Evolutionary conservation across 2,113 vertebrate species (phyloP).

Genomic region (Mobula hypostoma): DNA sequence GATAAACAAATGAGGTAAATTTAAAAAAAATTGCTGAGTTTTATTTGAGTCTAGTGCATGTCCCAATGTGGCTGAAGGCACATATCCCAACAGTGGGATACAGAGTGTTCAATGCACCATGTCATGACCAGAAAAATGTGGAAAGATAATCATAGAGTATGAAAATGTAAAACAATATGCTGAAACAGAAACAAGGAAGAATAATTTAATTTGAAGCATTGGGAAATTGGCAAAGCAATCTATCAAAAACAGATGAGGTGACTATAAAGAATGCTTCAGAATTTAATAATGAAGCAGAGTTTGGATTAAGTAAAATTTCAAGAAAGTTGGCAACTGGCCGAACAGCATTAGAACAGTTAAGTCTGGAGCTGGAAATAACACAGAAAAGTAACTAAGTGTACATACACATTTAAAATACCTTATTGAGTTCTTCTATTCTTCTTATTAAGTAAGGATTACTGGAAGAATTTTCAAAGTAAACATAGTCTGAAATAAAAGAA

Average conservation of each 20-base stretch:
- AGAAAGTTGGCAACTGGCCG: neutral
- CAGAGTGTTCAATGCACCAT: neutral
- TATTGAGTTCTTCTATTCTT: conserved; percentile 98
- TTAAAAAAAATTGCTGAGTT: neutral
- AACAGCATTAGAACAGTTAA: neutral
- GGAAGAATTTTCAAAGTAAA: conserved; percentile 98
- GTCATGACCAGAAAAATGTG: neutral
- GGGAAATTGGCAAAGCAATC: neutral
- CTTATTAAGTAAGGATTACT: conserved; percentile 97
- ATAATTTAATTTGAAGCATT: neutral
- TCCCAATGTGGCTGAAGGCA: neutral
- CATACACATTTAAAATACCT: conserved; percentile 63
- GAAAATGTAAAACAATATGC: neutral
- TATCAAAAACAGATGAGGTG: neutral
- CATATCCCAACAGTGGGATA: neutral
- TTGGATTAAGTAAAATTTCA: neutral
- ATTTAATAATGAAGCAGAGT: neutral
- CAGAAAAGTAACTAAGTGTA: neutral
- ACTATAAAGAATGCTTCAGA: neutral
- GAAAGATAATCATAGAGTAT: neutral
- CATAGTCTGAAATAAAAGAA: conserved; percentile 79
- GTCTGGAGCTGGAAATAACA: neutral
- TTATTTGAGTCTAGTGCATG: neutral
- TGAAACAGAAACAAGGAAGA: neutral
- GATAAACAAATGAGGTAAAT: no score